phyloP scores from a whole-genome alignment of 2,797 vertebrate genomes.

The Galago senegalensis region DNA sequence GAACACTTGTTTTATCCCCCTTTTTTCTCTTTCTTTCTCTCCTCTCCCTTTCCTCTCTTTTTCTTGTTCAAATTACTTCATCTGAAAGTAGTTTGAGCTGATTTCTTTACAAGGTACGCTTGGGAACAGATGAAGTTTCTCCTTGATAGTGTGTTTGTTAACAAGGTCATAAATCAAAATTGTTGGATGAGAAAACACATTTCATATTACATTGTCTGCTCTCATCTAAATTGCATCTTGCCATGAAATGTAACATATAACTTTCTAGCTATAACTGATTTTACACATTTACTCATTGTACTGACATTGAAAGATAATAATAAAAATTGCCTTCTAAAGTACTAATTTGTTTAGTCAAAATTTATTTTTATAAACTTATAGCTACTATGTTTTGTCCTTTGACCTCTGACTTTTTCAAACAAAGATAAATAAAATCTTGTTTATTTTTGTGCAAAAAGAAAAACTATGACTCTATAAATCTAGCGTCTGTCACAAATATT shows the following conservation, averaged over 20 bases:
- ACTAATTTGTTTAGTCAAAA: not conserved
- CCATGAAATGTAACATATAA: not conserved
- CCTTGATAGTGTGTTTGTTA: not conserved
- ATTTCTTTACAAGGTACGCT: not conserved
- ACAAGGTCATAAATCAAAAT: not conserved
- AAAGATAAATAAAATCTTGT: not conserved
- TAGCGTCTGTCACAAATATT: not conserved
- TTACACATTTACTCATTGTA: not conserved
- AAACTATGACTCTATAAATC: not conserved
- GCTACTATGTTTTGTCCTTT: not conserved
- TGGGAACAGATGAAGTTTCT: not conserved
- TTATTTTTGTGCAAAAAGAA: not conserved
- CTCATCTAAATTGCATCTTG: not conserved
- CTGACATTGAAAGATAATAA: not conserved
- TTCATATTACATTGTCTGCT: not conserved
- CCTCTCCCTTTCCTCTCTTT: not conserved
- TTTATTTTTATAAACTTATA: not conserved
- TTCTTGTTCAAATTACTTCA: not conserved
- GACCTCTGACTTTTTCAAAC: not conserved
- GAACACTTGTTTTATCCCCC: not conserved
- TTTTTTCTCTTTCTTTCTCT: not conserved
- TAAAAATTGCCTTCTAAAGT: not conserved
- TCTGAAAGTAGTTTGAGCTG: not conserved
- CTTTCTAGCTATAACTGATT: not conserved
- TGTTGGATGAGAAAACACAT: not conserved